Conservation (phyloP, 2,113 vertebrate genomes). For the Lepus americanus region DNA sequence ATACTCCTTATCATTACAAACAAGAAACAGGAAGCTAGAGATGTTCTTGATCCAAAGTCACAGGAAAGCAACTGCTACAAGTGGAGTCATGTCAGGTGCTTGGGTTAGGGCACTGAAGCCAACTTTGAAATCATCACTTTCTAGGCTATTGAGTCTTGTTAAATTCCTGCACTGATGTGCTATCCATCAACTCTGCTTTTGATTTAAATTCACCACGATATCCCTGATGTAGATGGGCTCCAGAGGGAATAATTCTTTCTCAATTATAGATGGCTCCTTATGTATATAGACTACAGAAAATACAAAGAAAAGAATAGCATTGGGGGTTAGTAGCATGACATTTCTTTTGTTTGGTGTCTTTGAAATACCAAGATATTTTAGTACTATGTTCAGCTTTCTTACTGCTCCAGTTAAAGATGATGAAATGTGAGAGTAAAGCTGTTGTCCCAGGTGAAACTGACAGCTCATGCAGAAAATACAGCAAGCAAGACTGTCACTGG, state of each 20-base stretch:
- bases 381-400: neutral
- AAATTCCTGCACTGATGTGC: neutral
- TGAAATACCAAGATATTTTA: slow-evolving; percentile 1
- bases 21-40: too few species aligned
- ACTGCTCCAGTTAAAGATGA: neutral
- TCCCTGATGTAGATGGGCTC: neutral
- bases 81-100: too few species aligned
- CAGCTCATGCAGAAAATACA: neutral
- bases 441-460: neutral
- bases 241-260: neutral
- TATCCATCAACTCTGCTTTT: neutral
- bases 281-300: neutral
- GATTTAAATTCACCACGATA: neutral
- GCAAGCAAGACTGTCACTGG: neutral
- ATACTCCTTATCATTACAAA: too few species aligned
- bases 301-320: neutral
- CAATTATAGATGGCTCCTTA: neutral
- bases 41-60: too few species aligned
- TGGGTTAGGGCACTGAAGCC: too few species aligned
- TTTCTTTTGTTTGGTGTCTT: slow-evolving; percentile 48
- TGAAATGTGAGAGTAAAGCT: neutral
- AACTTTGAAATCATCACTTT: neutral
- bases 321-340: neutral
- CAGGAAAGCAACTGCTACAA: too few species aligned
- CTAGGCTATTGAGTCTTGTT: neutral